A percentile compares a stretch with the other conserved stretches of the same genome.
Conservation (phyloP, 2,113 vertebrate genomes). For the Psittacus erithacus region DNA sequence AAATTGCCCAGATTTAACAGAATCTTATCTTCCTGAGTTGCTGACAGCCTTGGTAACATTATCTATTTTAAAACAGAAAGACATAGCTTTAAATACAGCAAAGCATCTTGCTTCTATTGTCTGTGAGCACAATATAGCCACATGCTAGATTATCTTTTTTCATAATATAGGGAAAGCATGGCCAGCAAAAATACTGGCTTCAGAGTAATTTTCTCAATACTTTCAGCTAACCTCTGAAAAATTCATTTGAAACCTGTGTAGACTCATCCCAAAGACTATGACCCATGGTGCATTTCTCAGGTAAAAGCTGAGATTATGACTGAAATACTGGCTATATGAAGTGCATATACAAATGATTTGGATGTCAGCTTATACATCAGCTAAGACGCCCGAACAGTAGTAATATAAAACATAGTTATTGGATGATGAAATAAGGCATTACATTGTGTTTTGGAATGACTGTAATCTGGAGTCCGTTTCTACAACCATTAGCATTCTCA, state of each 20-base stretch:
- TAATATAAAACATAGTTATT: background rate
- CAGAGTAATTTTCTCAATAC: background rate
- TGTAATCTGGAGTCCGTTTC: background rate
- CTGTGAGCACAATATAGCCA: background rate
- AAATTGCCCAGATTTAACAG: slow-evolving; percentile 81
- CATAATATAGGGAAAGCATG: background rate
- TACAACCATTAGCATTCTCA: background rate
- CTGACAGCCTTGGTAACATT: slow-evolving; percentile 79
- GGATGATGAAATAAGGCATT: background rate
- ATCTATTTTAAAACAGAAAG: slow-evolving; percentile 76
- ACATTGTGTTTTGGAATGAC: background rate
- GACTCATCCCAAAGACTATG: background rate
- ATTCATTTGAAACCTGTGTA: background rate
- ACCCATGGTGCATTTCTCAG: background rate
- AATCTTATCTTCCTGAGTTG: slow-evolving; percentile 73
- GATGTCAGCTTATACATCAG: background rate
- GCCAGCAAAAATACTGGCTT: background rate
- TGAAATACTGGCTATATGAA: background rate
- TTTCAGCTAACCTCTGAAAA: background rate
- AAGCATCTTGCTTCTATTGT: background rate
- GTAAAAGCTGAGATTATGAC: background rate
- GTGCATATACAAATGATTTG: background rate
- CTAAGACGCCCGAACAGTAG: background rate
- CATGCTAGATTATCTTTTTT: background rate
- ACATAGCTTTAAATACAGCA: background rate